A percentile compares a stretch with the other conserved stretches of the same genome.
phyloP scores from a whole-genome alignment of 2,888 invertebrate genomes.

The Drosophila peninsularis region DNA sequence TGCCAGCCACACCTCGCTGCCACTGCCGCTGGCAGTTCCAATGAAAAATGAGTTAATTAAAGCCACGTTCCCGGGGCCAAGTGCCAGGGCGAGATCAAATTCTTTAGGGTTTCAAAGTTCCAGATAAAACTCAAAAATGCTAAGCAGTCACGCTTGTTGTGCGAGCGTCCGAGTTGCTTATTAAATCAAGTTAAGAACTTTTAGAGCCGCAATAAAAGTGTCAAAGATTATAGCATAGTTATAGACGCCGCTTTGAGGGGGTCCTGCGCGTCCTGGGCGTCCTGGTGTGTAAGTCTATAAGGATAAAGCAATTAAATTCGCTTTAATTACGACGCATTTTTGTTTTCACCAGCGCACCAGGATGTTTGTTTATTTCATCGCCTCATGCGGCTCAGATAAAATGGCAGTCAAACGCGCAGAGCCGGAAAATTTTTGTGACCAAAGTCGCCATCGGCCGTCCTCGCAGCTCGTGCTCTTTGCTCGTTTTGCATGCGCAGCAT shows the following conservation, averaged over 20 bases:
- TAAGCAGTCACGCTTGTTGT: constrained; percentile 54
- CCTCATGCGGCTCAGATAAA: constrained; percentile 75
- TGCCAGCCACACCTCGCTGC: constrained; percentile 8
- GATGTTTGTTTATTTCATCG: constrained; percentile 79
- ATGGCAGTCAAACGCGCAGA: constrained; percentile 72
- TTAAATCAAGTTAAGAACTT: constrained; percentile 84
- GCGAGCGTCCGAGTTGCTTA: constrained; percentile 68
- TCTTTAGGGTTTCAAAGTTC: constrained; percentile 56
- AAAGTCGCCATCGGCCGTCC: constrained; percentile 44
- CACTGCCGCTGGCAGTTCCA: constrained; percentile 69
- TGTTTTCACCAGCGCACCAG: constrained; percentile 45
- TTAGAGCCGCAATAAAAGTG: constrained; percentile 82
- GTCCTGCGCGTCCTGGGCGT: neutral
- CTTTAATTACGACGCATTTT: constrained; percentile 76
- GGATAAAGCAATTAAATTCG: constrained; percentile 78
- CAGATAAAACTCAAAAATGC: constrained; percentile 68
- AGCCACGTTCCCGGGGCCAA: constrained; percentile 71
- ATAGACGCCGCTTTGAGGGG: constrained; percentile 43
- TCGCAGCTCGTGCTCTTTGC: constrained; percentile 25
- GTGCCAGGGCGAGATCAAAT: constrained; percentile 69
- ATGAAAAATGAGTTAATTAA: constrained; percentile 85
- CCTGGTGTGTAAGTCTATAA: constrained; percentile 8
- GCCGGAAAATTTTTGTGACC: constrained; percentile 78
- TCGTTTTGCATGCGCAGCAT: constrained; percentile 75
- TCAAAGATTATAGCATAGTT: constrained; percentile 82